A percentile compares a stretch with the other conserved stretches of the same genome.
Conservation (phyloP, 2,888 invertebrate genomes). For the Eretmocerus hayati region DNA sequence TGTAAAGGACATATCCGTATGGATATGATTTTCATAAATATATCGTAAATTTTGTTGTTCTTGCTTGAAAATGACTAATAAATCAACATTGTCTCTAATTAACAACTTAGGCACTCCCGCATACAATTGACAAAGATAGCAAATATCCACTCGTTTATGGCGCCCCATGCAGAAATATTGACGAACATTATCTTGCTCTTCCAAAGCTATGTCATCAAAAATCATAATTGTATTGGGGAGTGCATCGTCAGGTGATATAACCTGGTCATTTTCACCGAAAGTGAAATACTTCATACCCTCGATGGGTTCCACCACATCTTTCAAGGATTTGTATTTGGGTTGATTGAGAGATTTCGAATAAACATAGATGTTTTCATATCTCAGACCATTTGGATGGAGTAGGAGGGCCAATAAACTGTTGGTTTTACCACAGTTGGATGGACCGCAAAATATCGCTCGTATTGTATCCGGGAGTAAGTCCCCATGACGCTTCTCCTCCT, state of each 20-base stretch:
- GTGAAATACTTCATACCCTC: slow-evolving; percentile 19
- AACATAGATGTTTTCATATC: slow-evolving; percentile 38
- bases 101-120: background rate
- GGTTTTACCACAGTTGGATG: slow-evolving; percentile 21
- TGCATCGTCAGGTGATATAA: slow-evolving; percentile 10
- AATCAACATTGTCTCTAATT: slow-evolving; percentile 31
- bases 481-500: slow-evolving; percentile 14
- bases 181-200: slow-evolving; percentile 25
- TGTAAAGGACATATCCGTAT: slow-evolving; percentile 24
- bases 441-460: slow-evolving; percentile 30
- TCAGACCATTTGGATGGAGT: slow-evolving; percentile 29
- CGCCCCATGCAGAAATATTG: slow-evolving; percentile 26
- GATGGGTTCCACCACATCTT: slow-evolving; percentile 24
- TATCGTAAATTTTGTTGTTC: slow-evolving; percentile 26
- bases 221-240: slow-evolving; percentile 29
- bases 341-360: slow-evolving; percentile 35
- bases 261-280: slow-evolving; percentile 11
- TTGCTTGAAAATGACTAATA: slow-evolving; percentile 27
- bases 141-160: slow-evolving; percentile 32
- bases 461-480: slow-evolving; percentile 18
- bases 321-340: slow-evolving; percentile 32
- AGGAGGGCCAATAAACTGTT: slow-evolving; percentile 32
- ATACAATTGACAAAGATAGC: slow-evolving; percentile 32
- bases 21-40: slow-evolving; percentile 27
- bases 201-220: slow-evolving; percentile 41